A percentile compares a stretch with the other conserved stretches of the same genome.
Evolutionary conservation across 2,113 vertebrate genomes (phyloP).

Genomic region (Seriola rivoliana): DNA sequence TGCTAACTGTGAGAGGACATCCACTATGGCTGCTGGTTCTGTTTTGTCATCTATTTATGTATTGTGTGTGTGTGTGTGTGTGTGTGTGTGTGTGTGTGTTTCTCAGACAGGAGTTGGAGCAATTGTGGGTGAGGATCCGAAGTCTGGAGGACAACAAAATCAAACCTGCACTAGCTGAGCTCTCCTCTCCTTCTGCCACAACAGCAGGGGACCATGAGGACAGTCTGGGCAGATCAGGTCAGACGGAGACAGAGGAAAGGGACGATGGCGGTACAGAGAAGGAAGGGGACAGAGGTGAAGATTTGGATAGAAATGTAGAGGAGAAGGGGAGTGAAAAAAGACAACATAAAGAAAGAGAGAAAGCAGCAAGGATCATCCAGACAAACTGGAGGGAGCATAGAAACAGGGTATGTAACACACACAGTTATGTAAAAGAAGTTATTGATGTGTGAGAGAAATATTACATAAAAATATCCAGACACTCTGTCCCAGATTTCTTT

Average conservation of each 20-base stretch:
- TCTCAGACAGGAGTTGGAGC: constrained; percentile 70
- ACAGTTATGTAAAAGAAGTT: constrained; percentile 10
- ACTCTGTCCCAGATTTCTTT: constrained; percentile 6
- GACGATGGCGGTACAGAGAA: background rate
- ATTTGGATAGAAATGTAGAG: background rate
- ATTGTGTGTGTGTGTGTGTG: background rate
- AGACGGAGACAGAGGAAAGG: constrained; percentile 26
- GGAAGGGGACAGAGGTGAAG: background rate
- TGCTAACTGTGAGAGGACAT: background rate
- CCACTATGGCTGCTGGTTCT: background rate
- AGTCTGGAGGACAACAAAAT: constrained; percentile 56
- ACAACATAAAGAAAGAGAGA: constrained; percentile 39
- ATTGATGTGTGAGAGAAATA: constrained; percentile 22
- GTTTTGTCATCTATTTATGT: background rate
- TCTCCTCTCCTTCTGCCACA: constrained; percentile 1
- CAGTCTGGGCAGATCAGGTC: background rate
- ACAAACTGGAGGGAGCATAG: constrained; percentile 83
- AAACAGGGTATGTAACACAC: constrained; percentile 78
- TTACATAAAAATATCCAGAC: constrained; percentile 20
- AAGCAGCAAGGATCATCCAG: constrained; percentile 86
- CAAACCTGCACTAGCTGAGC: constrained; percentile 27
- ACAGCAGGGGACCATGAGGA: constrained; percentile 3
- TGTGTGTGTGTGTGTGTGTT: background rate
- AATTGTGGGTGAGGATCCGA: constrained; percentile 54
- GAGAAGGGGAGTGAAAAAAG: background rate